Evolutionary conservation across 2,888 invertebrate genomes (phyloP).

Genomic region (Drosophila leonis): DNA sequence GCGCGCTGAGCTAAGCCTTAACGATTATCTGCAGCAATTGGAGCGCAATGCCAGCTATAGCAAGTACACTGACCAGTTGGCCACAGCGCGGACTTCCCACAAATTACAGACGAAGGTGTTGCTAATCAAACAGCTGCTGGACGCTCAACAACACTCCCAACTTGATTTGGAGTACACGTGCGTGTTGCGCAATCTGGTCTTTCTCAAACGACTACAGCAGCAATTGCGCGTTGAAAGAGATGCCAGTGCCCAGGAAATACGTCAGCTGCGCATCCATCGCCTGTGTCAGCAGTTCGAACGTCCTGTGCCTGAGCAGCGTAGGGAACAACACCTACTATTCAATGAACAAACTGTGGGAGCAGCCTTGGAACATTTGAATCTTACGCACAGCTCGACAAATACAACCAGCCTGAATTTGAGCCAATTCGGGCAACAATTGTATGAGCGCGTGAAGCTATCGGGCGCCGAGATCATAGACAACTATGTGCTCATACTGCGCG

Average conservation of each 20-base stretch:
- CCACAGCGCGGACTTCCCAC: conserved; percentile 31
- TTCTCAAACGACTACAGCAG: conserved; percentile 65
- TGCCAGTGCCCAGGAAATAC: conserved; percentile 72
- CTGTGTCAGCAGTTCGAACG: conserved; percentile 74
- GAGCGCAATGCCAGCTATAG: conserved; percentile 40
- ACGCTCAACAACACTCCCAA: conserved; percentile 40
- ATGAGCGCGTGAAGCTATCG: conserved; percentile 64
- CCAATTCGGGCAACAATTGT: conserved; percentile 70
- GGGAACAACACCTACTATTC: conserved; percentile 55
- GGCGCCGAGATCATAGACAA: conserved; percentile 80
- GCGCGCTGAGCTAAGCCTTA: conserved; percentile 54
- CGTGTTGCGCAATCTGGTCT: conserved; percentile 73
- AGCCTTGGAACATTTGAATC: conserved; percentile 44
- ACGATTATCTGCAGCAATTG: conserved; percentile 64
- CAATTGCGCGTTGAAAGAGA: conserved; percentile 62
- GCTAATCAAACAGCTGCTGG: conserved; percentile 78
- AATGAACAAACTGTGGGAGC: conserved; percentile 57
- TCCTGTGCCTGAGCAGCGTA: not conserved
- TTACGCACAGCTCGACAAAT: conserved; percentile 22
- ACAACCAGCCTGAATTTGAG: conserved; percentile 43
- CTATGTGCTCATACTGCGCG: conserved; percentile 70
- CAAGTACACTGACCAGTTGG: conserved; percentile 51
- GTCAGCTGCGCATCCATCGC: conserved; percentile 71
- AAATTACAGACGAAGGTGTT: conserved; percentile 69
- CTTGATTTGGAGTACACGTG: conserved; percentile 50